Evolutionary conservation across 2,888 invertebrate species (phyloP), one percentile per base, ranked within the genome.

Genomic region (Pollenia amentaria): DNA sequence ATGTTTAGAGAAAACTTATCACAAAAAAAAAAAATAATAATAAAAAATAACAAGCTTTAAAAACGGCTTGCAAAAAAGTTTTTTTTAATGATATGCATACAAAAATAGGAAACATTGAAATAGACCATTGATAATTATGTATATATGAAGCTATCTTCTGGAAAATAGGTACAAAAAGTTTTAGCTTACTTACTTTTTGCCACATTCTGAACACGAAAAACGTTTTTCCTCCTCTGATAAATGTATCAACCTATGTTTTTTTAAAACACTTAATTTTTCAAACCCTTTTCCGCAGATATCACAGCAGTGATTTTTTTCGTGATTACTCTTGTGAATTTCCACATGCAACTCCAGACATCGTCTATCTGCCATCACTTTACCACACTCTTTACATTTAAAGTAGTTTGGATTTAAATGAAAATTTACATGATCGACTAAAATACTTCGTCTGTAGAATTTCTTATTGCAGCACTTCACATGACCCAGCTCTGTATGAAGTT

Each of bases 371-470:
- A 92, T 88, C 0, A 91, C 91, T 40, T 92, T 91, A 3, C 89
- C 88, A 69, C 92, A 92, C 38, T 91, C 89, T 4, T 89, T 88
- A 46, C 92, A 92, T 78, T 92, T 93, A 29, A 93, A 93, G n/a
- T 92, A 89, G 9, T 92, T 91, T 0, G 93, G 93, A 79, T 93
- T 90, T 64, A 92, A 89, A 87, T 93, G 93, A 0, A 89, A 90
- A 6, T 91, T 90, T 55, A 93, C 89, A 80, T 93, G 93, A 76
- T 93, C 93, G 0, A 93, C 91, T 10, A 93, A 90, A 3, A 90
- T 85, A 3, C 92, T 91, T 0, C 93, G 90, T 65, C 92, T 91
- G n/a, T 89, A 90, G 14, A 92, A 92, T 88, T 93, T 93, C 8
- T 90, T 91, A 42, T 91, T 90, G 70, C 93, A 93, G 80, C 93